Evolutionary conservation across 92 coral and sea anemone species (phyloP).

Genomic region (Parazoanthus swiftii): DNA sequence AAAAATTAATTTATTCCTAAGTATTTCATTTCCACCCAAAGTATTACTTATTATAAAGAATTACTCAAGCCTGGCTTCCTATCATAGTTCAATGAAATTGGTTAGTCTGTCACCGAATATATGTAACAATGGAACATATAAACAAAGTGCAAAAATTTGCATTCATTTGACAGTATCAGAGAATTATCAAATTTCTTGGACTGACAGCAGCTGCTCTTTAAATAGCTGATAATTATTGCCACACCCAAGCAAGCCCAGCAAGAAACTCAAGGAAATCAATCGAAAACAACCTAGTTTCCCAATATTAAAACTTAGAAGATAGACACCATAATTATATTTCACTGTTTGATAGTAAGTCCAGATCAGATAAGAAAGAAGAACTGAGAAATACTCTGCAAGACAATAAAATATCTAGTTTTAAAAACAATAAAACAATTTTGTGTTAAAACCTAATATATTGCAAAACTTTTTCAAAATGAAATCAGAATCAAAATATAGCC

Average conservation of each 20-base stretch:
- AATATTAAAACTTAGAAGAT: neutral
- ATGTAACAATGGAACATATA: neutral
- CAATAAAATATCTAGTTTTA: too few species aligned
- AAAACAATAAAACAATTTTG: too few species aligned
- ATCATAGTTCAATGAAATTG: conserved; percentile 7
- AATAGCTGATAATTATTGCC: neutral
- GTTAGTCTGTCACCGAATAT: neutral
- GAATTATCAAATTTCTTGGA: neutral
- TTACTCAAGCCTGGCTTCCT: conserved; percentile 11
- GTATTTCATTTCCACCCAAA: neutral
- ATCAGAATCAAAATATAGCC: too few species aligned
- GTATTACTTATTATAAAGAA: neutral
- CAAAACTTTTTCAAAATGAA: too few species aligned
- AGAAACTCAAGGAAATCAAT: neutral
- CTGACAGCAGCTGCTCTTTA: neutral
- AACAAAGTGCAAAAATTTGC: conserved; percentile 16
- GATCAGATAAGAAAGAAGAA: neutral
- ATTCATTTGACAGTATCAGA: neutral
- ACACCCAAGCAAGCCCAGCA: conserved; percentile 15
- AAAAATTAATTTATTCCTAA: neutral
- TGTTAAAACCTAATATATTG: too few species aligned
- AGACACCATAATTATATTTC: neutral
- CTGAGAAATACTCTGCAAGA: neutral
- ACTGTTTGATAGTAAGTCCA: neutral
- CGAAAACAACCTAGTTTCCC: neutral